Percentiles rank a stretch among this genome's conserved stretches.
Conservation (phyloP, 2,113 vertebrate genomes). For the Psittacara wagleri region DNA sequence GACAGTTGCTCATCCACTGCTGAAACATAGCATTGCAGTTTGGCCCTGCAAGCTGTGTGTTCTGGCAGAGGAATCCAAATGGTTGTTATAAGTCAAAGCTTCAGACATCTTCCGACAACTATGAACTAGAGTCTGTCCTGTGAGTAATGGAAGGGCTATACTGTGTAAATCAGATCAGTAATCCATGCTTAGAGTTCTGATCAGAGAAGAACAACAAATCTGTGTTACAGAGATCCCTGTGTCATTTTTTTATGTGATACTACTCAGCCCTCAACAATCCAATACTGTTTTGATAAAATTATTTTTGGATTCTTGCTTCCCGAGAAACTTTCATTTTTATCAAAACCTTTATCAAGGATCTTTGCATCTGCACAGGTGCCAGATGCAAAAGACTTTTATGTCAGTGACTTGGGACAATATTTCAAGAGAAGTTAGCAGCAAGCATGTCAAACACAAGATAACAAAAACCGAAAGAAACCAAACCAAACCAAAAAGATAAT, state of each 20-base stretch:
- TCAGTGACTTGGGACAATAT: background rate
- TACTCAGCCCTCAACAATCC: background rate
- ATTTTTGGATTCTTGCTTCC: slow-evolving; percentile 24
- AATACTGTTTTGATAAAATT: background rate
- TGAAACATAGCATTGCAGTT: background rate
- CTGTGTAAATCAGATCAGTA: background rate
- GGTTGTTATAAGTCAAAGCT: background rate
- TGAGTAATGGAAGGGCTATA: background rate
- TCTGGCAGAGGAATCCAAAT: background rate
- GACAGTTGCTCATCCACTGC: background rate
- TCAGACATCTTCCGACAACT: slow-evolving; percentile 8
- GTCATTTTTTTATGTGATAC: background rate
- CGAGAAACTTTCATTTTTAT: background rate
- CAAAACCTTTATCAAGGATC: background rate
- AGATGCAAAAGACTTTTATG: background rate
- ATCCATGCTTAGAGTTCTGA: background rate
- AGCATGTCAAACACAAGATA: background rate
- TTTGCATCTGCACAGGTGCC: background rate
- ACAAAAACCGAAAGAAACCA: background rate
- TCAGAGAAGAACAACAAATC: slow-evolving; percentile 25
- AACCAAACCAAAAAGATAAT: background rate
- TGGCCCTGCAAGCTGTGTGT: background rate
- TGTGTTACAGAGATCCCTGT: background rate
- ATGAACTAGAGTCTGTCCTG: slow-evolving; percentile 3
- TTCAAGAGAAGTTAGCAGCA: background rate